These are phyloP conservation scores for Scrobipalpa costella DNA, from an alignment of 2,888 invertebrate species.

Conservation along the genomic window DNA sequence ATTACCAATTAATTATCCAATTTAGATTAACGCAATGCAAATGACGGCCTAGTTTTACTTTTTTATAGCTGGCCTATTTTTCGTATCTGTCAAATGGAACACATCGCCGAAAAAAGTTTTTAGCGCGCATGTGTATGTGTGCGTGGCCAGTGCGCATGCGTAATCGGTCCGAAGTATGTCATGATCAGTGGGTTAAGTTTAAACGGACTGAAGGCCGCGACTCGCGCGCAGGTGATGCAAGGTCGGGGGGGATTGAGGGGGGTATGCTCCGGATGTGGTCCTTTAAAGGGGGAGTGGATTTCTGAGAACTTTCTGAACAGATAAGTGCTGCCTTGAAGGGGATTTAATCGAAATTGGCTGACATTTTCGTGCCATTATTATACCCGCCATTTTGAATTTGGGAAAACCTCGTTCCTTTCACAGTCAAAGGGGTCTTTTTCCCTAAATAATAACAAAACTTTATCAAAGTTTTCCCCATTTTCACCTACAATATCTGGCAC, in stretches of 20 bases:
- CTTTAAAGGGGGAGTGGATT: neutral
- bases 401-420: too few relatives aligned
- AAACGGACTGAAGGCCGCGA: slow-evolving; percentile 67
- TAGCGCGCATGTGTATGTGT: slow-evolving; percentile 8
- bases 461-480: too few relatives aligned
- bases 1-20: neutral
- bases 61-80: slow-evolving; percentile 12
- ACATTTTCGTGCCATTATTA: too few relatives aligned
- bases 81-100: slow-evolving; percentile 23
- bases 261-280: slow-evolving; percentile 7
- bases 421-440: too few relatives aligned
- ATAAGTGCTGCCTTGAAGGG: neutral
- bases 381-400: too few relatives aligned
- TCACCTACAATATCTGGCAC: too few relatives aligned
- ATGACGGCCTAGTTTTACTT: neutral
- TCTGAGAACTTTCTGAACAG: neutral
- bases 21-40: neutral
- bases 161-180: slow-evolving; percentile 77
- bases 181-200: slow-evolving; percentile 82
- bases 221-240: slow-evolving; percentile 49
- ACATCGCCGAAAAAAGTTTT: slow-evolving; percentile 26
- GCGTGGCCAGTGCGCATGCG: slow-evolving; percentile 38
- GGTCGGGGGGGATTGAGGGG: slow-evolving; percentile 39
- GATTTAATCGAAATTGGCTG: neutral
- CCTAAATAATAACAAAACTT: too few relatives aligned